Evolutionary conservation across 1,140 invertebrate genomes (phyloP).

Genomic region (Drosophila rufa): DNA sequence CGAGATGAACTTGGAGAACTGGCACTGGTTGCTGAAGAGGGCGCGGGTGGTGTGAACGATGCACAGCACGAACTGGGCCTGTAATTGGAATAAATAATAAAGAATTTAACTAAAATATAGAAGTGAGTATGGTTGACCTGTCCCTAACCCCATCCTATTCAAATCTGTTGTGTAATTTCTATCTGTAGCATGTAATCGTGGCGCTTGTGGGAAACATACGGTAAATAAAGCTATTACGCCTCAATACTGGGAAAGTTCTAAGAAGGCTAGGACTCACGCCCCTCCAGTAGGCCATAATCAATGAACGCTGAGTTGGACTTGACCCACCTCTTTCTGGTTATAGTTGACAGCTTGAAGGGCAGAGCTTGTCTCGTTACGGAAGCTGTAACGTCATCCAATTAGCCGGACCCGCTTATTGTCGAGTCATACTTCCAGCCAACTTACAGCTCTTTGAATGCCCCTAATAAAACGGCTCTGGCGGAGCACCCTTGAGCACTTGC

Average conservation of each 20-base stretch:
- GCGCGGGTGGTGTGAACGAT: slow-evolving; percentile 91
- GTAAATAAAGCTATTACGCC: slow-evolving; percentile 13
- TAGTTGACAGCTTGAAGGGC: slow-evolving; percentile 28
- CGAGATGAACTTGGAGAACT: slow-evolving; percentile 91
- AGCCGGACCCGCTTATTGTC: slow-evolving; percentile 32
- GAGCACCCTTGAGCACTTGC: slow-evolving; percentile 60
- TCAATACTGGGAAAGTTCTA: slow-evolving; percentile 45
- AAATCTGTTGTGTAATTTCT: neutral
- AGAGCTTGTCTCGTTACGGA: slow-evolving; percentile 47
- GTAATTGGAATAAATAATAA: slow-evolving; percentile 62
- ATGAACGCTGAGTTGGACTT: slow-evolving; percentile 5
- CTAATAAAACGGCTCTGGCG: slow-evolving; percentile 4
- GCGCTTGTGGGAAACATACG: slow-evolving; percentile 21
- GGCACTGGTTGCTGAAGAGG: slow-evolving; percentile 89
- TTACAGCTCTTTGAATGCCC: slow-evolving; percentile 46
- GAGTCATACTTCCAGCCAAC: slow-evolving; percentile 8
- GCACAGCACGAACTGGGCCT: slow-evolving; percentile 92
- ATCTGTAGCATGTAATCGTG: slow-evolving; percentile 3
- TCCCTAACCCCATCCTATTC: neutral
- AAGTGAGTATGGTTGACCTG: neutral
- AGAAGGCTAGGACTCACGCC: neutral
- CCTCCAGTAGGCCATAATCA: slow-evolving; percentile 11
- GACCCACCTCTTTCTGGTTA: slow-evolving; percentile 43
- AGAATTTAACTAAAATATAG: slow-evolving; percentile 38
- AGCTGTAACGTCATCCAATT: slow-evolving; percentile 62